Conservation (phyloP, 2,888 invertebrate species). For the Ischnus inquisitorius region DNA sequence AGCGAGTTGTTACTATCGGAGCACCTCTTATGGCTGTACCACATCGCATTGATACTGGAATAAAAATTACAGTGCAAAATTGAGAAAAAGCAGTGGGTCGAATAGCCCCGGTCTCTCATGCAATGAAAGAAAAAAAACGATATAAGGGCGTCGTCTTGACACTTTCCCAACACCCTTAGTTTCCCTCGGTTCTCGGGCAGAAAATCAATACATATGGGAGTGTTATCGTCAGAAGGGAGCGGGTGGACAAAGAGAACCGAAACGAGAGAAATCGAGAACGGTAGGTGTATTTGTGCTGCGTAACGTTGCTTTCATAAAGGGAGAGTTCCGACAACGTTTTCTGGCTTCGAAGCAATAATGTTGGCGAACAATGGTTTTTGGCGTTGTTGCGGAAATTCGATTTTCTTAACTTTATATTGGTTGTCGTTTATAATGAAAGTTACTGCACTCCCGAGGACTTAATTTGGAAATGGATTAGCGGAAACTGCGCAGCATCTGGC, state of each 20-base stretch:
- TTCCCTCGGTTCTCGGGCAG: slow-evolving; percentile 8
- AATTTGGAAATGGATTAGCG: not conserved
- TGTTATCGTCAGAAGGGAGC: slow-evolving; percentile 42
- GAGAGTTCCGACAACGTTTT: slow-evolving; percentile 4
- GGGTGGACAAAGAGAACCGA: slow-evolving; percentile 35
- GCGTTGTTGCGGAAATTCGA: not conserved
- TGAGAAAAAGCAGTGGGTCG: not conserved
- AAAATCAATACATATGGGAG: slow-evolving; percentile 48
- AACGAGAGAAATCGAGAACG: slow-evolving; percentile 37
- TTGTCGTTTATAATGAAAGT: not conserved
- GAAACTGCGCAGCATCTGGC: not conserved
- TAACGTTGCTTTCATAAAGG: slow-evolving; percentile 38
- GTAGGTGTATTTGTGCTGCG: slow-evolving; percentile 34
- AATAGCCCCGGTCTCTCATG: not conserved
- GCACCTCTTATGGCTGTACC: too few relatives aligned
- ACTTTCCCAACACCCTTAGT: slow-evolving; percentile 29
- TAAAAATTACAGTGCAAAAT: not conserved
- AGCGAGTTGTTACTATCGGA: too few relatives aligned
- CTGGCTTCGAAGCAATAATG: not conserved
- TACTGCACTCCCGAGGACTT: not conserved
- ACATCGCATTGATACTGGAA: too few relatives aligned
- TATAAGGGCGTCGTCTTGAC: slow-evolving; percentile 35
- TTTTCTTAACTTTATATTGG: not conserved
- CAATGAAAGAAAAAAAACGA: slow-evolving; percentile 4
- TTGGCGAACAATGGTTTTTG: not conserved